Evolutionary conservation across 2,797 vertebrate genomes (phyloP), one percentile per base, ranked within the genome.

Genomic region (Microhierax caerulescens): DNA sequence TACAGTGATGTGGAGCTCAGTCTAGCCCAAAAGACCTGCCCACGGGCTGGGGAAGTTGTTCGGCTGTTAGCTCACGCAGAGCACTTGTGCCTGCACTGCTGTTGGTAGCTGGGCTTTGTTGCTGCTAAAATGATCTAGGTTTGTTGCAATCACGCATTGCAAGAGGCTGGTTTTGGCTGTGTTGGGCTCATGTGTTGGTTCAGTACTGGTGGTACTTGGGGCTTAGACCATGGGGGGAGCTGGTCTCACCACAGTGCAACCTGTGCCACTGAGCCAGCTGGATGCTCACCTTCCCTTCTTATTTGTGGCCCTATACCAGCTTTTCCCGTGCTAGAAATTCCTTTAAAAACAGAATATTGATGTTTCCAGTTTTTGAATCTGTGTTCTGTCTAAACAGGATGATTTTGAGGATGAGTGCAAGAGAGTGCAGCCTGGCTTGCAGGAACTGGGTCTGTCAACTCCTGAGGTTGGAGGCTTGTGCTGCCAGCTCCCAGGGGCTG

Each of bases 71-170:
- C 9, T 85, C 7, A 18, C 23, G 13, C 28, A 7, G 45, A 86
- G 30, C 63, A 64, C 48, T 45, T 65, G 16, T 45, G 34, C 17
- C 15, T 22, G 34, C 28, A 11, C 27, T n/a, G 61, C 39, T 48
- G 24, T 13, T 43, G 63, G 30, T 51, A 22, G 11, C 32, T 14
- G 27, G 36, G 17, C 11, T 8, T 0, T 18, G 0, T 9, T 13
- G 45, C 60, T 63, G 25, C 59, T 79, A 9, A 51, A 37, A 30
- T n/a, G 37, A 18, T 32, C 36, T 18, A 13, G 27, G 51, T 37
- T 27, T 78, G 34, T 48, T 57, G 30, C 0, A 0, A 24, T 74
- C n/a, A 4, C 1, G 0, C 2, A 0, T 54, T 56, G 72, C 17
- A 18, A 37, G 43, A 41, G 28, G 34, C 63, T 65, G 34, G 28